phyloP scores from a whole-genome alignment of 1,140 invertebrate genomes.

The Saccostrea cuccullata region DNA sequence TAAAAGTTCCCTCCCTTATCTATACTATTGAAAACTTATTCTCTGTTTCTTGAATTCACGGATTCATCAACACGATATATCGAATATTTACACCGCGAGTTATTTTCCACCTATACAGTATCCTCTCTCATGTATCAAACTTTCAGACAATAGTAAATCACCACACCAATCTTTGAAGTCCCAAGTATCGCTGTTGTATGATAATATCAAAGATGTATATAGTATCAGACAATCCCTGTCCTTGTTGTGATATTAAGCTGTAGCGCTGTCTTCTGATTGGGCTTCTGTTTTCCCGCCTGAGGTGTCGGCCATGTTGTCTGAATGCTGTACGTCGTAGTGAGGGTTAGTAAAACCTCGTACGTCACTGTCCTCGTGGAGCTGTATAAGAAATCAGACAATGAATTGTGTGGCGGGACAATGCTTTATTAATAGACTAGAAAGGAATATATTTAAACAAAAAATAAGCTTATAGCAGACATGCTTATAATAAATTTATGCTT shows the following conservation, averaged over 20 bases:
- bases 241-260: background rate
- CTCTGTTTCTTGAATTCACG: no score
- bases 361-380: background rate
- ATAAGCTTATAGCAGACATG: background rate
- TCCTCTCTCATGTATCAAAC: background rate
- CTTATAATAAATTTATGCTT: background rate
- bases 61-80: no score
- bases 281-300: background rate
- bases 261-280: background rate
- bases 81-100: no score
- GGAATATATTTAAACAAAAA: background rate
- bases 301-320: background rate
- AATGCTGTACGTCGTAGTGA: background rate
- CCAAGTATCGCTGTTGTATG: background rate
- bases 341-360: conserved; percentile 1
- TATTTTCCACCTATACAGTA: no score
- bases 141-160: background rate
- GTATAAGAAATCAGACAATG: background rate
- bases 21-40: no score
- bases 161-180: background rate
- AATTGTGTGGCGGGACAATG: background rate
- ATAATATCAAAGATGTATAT: background rate
- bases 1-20: no score
- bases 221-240: background rate
- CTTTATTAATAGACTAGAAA: background rate